phyloP scores from a whole-genome alignment of 2,797 vertebrate genomes.

The Valencia hispanica region DNA sequence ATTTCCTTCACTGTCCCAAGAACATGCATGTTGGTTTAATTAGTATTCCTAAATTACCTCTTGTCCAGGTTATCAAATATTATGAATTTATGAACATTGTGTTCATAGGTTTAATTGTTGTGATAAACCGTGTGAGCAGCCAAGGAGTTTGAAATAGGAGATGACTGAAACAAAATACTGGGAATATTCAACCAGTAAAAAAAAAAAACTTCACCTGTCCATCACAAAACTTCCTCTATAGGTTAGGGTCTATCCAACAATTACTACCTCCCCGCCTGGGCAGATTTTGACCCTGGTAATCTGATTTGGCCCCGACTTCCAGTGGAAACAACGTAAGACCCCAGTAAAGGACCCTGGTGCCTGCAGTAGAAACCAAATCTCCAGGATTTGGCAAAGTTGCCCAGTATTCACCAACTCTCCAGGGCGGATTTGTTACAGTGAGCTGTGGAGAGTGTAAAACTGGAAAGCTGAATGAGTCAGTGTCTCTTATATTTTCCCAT shows the following conservation, averaged over 20 bases:
- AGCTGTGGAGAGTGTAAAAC: conserved; percentile 38
- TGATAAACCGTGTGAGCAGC: background rate
- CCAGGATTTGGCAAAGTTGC: conserved; percentile 27
- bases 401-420: conserved; percentile 35
- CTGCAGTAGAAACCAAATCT: conserved; percentile 7
- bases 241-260: background rate
- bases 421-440: conserved; percentile 43
- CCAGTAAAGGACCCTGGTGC: background rate
- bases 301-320: background rate
- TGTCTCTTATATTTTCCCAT: conserved; percentile 44
- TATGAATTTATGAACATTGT: background rate
- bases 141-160: too few species aligned
- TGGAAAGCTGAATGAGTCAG: conserved; percentile 53
- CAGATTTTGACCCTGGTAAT: background rate
- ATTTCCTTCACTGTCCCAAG: background rate
- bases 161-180: background rate
- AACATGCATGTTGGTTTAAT: background rate
- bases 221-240: background rate
- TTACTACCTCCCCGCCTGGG: background rate
- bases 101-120: too few species aligned
- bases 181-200: background rate
- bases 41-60: background rate
- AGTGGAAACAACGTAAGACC: conserved; percentile 7
- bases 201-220: background rate
- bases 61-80: background rate